Evolutionary conservation across 2,113 vertebrate species (phyloP), one percentile per base, ranked within the genome.

Genomic region (Phrynocephalus versicolor): DNA sequence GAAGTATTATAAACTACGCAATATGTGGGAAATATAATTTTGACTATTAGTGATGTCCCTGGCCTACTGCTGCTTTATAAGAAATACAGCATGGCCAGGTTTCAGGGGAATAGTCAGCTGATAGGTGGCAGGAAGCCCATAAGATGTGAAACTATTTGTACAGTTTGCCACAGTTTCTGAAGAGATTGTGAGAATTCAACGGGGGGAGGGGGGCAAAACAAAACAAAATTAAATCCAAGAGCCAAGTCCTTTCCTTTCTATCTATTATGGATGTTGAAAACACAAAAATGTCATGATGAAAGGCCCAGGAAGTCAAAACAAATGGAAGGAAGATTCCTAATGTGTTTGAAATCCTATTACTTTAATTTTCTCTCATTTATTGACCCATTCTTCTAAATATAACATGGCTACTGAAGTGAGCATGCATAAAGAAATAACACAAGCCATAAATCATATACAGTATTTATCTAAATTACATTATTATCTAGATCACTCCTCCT

Each of bases 1-100:
- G 78, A 80, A 79, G 65, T 65, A 45, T 60, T n/a, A 79, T 27
- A 67, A 21, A 80, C 39, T 80, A 79, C 57, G 60, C 72, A 62
- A 51, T n/a, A 79, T 19, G 15, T 79, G 62, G 23, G 35, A 60
- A 79, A 25, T 75, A 33, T 78, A 58, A 33, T 39, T 65, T 41
- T 41, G 27, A 14, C 62, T 45, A 27, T 80, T 39, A 65, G 62
- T 14, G 39, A 79, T 39, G 58, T 37, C 35, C 33, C 23, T 60
- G 15, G 25, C 41, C n/a, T 64, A 79, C 23, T 30, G 60, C 37
- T 19, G 5, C 37, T 37, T 77, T 58, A 35, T 62, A 13, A 64
- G 35, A 41, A 79, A 64, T 79, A 79, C 35, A 62, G 35, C n/a
- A 41, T 35, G 30, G 58, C 13, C 35, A 78, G 35, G 55, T 35